phyloP scores from a whole-genome alignment of 2,113 vertebrate species.

The Arizona elegans region DNA sequence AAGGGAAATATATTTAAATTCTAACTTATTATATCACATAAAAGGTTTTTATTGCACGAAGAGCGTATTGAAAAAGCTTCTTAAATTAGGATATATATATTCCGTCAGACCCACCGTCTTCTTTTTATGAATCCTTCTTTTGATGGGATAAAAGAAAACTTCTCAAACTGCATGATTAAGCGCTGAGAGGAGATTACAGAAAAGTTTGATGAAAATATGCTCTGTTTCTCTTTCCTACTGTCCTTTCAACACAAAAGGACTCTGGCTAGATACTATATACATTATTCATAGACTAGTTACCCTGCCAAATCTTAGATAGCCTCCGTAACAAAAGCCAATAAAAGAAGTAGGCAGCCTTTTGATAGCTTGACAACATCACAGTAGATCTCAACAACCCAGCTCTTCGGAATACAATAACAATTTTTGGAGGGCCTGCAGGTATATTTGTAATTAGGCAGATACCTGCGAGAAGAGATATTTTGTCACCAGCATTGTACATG shows the following conservation, averaged over 20 bases:
- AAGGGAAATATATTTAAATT: neutral
- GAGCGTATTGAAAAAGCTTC: neutral
- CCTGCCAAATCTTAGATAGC: neutral
- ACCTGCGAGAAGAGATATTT: conserved; percentile 7
- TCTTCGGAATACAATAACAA: neutral
- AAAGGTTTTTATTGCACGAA: neutral
- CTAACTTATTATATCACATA: neutral
- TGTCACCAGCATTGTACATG: fast-evolving
- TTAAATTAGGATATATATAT: neutral
- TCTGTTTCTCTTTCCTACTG: neutral
- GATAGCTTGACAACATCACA: neutral
- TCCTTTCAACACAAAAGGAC: neutral
- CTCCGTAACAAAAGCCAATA: neutral
- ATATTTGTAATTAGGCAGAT: neutral
- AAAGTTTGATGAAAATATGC: neutral
- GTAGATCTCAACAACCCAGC: neutral
- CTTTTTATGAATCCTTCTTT: neutral
- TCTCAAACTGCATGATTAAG: neutral
- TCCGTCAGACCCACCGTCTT: neutral
- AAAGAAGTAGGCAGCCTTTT: conserved; percentile 1
- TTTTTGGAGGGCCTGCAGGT: conserved; percentile 1
- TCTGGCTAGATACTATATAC: neutral
- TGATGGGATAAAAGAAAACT: neutral
- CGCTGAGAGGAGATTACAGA: neutral
- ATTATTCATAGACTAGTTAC: conserved; percentile 1